Evolutionary conservation across 2,113 vertebrate species (phyloP).

Genomic region (Morone saxatilis): DNA sequence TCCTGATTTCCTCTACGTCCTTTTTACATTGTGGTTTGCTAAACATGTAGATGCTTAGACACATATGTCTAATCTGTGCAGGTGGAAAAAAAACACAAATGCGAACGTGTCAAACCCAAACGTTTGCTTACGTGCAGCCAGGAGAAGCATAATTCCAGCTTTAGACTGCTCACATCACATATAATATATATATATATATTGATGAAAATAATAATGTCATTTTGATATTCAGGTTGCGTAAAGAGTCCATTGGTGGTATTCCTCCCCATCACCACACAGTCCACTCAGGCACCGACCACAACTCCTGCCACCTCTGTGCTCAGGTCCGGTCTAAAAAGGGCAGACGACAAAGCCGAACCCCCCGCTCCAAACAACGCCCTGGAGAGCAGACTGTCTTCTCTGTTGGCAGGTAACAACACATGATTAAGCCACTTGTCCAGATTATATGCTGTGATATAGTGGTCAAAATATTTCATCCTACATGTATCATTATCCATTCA

Average conservation of each 20-base stretch:
- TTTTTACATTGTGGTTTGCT: not conserved
- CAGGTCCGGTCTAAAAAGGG: constrained; percentile 85
- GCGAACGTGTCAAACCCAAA: not conserved
- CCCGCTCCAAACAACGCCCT: constrained; percentile 85
- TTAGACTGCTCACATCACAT: not conserved
- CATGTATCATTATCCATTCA: constrained; percentile 54
- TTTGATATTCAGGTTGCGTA: constrained; percentile 84
- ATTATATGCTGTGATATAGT: not conserved
- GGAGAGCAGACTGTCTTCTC: constrained; percentile 95
- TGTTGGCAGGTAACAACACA: constrained; percentile 90
- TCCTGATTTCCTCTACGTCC: not conserved
- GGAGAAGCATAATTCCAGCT: not conserved
- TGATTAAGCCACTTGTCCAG: not conserved
- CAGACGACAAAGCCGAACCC: constrained; percentile 86
- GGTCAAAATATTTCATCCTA: not conserved
- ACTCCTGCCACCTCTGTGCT: constrained; percentile 92
- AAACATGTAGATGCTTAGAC: not conserved
- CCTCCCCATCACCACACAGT: constrained; percentile 94
- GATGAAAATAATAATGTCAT: not conserved
- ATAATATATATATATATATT: not conserved
- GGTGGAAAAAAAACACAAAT: not conserved
- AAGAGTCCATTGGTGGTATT: constrained; percentile 88
- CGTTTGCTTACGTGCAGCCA: not conserved
- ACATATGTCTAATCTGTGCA: not conserved
- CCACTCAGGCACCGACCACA: constrained; percentile 89